Evolutionary conservation across 2,888 invertebrate species (phyloP), one percentile per base, ranked within the genome.

Genomic region (Drosophila conformis): DNA sequence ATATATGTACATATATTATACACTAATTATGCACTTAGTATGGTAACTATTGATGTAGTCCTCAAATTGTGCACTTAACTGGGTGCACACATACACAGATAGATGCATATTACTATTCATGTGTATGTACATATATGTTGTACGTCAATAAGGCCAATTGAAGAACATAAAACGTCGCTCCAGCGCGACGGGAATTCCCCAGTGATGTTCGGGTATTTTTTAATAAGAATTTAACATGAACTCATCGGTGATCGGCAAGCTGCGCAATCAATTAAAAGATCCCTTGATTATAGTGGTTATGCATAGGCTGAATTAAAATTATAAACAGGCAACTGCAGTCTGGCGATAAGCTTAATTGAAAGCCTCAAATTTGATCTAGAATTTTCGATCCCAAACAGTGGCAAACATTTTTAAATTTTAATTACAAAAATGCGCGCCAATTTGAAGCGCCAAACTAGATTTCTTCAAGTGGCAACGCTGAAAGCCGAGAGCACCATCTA

Each of bases 111-210:
- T 25, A 15, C 21, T 25, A 53, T 13, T 31, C 35, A 18, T 56
- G 7, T 36, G 10, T 15, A 10, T 36, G 18, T 13, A 27, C 4
- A 13, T n/a, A 6, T 40, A 27, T 29, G 7, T 18, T 51, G 56
- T 33, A n/a, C 51, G 25, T 8, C 2, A 53, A 52, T 38, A 56
- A 57, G 52, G 79, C 62, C 76, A 69, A 65, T 77, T 77, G 69
- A 69, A 60, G 62, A 53, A 56, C 75, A 51, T 7, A 25, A 27
- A 35, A 31, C 42, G n/a, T 18, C 36, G 51, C 11, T 29, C 27
- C 29, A 40, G 27, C 42, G 25, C 29, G 46, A 46, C 40, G 61
- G 65, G 65, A 62, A 27, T 77, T 62, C 48, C 51, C 56, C 36
- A 13, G 18, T 70, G 64, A 61, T 33, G 51, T 15, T 59, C 27